These are phyloP conservation scores for Melanostoma mellinum DNA, from an alignment of 2,888 invertebrate genomes.

Conservation along the genomic window DNA sequence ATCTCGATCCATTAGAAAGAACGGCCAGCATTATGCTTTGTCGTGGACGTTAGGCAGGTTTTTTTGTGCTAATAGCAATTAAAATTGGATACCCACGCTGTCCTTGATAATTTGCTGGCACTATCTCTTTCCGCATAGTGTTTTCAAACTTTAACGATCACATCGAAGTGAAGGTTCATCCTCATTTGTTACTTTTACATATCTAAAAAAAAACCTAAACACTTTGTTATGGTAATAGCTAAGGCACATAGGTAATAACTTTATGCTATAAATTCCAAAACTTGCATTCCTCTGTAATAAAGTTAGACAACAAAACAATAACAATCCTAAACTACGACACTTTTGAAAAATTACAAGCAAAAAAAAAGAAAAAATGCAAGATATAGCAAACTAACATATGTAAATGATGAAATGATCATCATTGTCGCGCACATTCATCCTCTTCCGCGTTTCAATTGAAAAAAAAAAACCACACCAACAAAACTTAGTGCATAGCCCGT, in stretches of 20 bases:
- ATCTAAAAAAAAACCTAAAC: too few relatives aligned
- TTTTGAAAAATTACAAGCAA: conserved; percentile 20
- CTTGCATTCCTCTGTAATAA: conserved; percentile 1
- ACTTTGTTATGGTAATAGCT: too few relatives aligned
- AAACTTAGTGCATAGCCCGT: conserved; percentile 17
- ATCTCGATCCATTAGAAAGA: too few relatives aligned
- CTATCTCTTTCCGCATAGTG: too few relatives aligned
- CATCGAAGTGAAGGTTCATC: too few relatives aligned
- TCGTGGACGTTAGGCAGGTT: too few relatives aligned
- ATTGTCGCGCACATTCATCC: conserved; percentile 59
- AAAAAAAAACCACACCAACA: conserved; percentile 28
- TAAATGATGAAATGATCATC: conserved; percentile 63
- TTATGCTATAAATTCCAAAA: conserved; percentile 4
- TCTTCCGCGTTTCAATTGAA: conserved; percentile 70
- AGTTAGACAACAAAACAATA: conserved; percentile 10
- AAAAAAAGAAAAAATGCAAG: conserved; percentile 18
- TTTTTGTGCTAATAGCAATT: too few relatives aligned
- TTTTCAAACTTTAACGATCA: too few relatives aligned
- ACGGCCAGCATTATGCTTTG: too few relatives aligned
- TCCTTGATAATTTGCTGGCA: too few relatives aligned
- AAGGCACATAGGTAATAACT: background rate
- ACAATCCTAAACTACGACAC: conserved; percentile 12
- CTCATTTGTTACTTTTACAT: too few relatives aligned
- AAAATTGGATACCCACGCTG: too few relatives aligned
- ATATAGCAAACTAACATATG: conserved; percentile 40